Conservation (phyloP, 2,113 vertebrate species). For the Chaetodon auriga region DNA sequence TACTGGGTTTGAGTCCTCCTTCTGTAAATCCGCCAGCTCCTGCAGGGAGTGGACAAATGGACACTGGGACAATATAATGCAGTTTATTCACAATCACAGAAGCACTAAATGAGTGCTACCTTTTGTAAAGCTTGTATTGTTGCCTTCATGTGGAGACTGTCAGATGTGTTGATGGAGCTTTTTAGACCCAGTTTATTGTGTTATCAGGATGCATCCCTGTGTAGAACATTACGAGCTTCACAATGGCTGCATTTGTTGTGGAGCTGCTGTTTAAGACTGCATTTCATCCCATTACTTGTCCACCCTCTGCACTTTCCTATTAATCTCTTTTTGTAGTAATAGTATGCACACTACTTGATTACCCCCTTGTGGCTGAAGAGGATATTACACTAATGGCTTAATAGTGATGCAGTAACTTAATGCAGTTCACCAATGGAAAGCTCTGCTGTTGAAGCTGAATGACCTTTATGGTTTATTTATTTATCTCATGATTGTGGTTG, state of each 20-base stretch:
- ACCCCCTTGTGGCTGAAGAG: constrained; percentile 71
- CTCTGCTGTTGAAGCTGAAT: not conserved
- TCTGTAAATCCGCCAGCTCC: not conserved
- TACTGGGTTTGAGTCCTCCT: not conserved
- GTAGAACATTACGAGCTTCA: not conserved
- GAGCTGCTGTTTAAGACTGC: not conserved
- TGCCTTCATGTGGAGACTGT: not conserved
- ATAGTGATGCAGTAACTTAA: not conserved
- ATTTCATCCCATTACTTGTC: constrained; percentile 20
- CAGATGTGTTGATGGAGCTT: not conserved
- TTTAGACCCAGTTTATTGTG: not conserved
- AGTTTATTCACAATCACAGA: not conserved
- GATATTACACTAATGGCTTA: constrained; percentile 38
- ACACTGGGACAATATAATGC: not conserved
- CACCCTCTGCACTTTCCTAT: not conserved
- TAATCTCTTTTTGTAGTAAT: not conserved
- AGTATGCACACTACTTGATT: constrained; percentile 29
- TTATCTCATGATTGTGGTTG: not conserved
- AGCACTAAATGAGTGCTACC: not conserved
- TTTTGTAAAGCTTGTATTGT: not conserved
- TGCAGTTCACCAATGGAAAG: not conserved
- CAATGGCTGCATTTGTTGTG: constrained; percentile 3
- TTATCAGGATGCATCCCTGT: not conserved
- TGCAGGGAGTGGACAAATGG: not conserved
- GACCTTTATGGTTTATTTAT: not conserved